Percentiles rank a stretch among this genome's conserved stretches.
phyloP scores from a whole-genome alignment of 2,888 invertebrate genomes.

The Druceiella hillmani region DNA sequence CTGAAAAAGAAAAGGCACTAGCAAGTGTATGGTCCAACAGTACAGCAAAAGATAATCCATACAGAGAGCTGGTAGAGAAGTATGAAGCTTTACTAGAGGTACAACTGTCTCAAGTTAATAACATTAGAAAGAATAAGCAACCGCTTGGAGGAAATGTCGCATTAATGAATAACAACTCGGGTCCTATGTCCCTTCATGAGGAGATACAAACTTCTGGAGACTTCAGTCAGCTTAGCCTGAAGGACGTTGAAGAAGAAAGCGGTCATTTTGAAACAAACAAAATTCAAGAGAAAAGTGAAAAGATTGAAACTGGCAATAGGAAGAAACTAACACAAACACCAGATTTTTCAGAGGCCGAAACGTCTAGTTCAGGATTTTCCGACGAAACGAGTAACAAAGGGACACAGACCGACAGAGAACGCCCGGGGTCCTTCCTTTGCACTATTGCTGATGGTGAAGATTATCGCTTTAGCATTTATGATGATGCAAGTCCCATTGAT shows the following conservation, averaged over 20 bases:
- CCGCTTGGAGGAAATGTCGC: constrained; percentile 26
- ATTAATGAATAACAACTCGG: constrained; percentile 34
- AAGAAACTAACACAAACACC: constrained; percentile 67
- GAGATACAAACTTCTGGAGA: constrained; percentile 72
- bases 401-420: constrained; percentile 73
- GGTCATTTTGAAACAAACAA: constrained; percentile 53
- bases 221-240: constrained; percentile 58
- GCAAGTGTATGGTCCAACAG: constrained; percentile 51
- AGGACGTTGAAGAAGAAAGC: constrained; percentile 61
- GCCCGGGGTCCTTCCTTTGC: constrained; percentile 77
- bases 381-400: constrained; percentile 80
- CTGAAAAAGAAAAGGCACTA: constrained; percentile 48
- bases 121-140: constrained; percentile 40
- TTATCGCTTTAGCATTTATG: constrained; percentile 81
- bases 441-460: constrained; percentile 82
- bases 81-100: constrained; percentile 79
- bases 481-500: constrained; percentile 73
- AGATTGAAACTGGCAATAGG: constrained; percentile 34
- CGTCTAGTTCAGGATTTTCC: constrained; percentile 77
- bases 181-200: constrained; percentile 58
- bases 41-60: constrained; percentile 60
- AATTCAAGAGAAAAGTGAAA: constrained; percentile 40
- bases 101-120: constrained; percentile 59
- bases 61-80: constrained; percentile 76
- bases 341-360: constrained; percentile 82